Evolutionary conservation across 2,888 invertebrate genomes (phyloP).

Genomic region (Disparrhopalites patrizii): DNA sequence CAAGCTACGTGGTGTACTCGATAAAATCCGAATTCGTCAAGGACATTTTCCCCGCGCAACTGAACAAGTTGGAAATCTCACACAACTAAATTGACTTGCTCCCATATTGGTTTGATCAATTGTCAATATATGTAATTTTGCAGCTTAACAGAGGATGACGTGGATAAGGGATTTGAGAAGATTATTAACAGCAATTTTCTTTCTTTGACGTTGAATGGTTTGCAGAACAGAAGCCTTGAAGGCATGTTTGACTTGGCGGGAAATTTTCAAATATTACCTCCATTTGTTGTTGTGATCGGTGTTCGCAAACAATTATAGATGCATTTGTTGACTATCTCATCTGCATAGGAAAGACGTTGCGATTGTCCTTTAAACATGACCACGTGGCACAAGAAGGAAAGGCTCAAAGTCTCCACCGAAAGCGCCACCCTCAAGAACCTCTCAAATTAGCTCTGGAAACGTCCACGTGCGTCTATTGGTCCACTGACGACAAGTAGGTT

Average conservation of each 20-base stretch:
- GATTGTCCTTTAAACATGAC: constrained; percentile 43
- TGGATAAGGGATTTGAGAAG: too few species aligned
- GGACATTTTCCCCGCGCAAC: constrained; percentile 36
- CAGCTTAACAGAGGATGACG: too few species aligned
- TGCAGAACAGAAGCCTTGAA: too few species aligned
- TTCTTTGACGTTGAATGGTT: constrained; percentile 24
- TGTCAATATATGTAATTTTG: too few species aligned
- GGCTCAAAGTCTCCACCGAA: constrained; percentile 29
- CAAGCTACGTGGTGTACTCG: constrained; percentile 31
- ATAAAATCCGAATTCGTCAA: constrained; percentile 29
- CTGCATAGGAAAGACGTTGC: constrained; percentile 38
- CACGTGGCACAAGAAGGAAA: constrained; percentile 39
- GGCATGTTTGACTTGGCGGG: too few species aligned
- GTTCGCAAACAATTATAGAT: too few species aligned
- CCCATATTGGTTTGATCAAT: too few species aligned
- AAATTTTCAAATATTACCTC: too few species aligned
- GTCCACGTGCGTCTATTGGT: constrained; percentile 43
- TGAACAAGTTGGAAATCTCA: constrained; percentile 24
- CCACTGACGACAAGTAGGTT: constrained; percentile 33
- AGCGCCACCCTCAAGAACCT: constrained; percentile 39
- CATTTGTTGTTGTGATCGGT: too few species aligned
- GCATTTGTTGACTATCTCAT: too few species aligned
- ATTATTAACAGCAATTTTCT: constrained; percentile 38
- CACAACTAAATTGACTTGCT: too few species aligned
- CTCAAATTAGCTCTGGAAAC: constrained; percentile 40